Evolutionary conservation across 2,113 vertebrate species (phyloP), one percentile per base, ranked within the genome.

Genomic region (Cochlearius cochlearius): DNA sequence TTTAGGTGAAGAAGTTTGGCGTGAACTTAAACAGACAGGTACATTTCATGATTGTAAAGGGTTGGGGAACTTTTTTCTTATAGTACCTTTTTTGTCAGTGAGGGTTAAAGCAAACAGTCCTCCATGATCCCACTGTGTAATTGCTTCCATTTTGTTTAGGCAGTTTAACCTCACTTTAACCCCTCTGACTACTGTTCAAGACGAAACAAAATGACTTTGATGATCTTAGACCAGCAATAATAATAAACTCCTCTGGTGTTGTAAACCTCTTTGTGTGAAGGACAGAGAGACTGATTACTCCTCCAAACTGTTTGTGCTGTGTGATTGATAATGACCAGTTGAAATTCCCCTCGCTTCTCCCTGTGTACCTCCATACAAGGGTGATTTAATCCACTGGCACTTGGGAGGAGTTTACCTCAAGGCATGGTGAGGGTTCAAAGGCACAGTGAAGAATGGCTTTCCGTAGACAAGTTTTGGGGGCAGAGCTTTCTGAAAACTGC

Each of bases 101-200:
- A 94, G 73, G 81, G 91, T 83, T 97, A 97, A 95, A 97, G 74
- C 87, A 97, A 97, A 94, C 92, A 95, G 71, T 56, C 63, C 29
- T 76, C 73, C 89, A 36, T 5, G 47, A 97, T 96, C 97, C 96
- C 94, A 97, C 95, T 95, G 91, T 97, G 97, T 97, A 98, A 98
- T 98, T 98, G 92, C 96, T 98, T 98, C 97, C 98, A 98, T 98
- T 98, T 98, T 98, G 96, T 98, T 98, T 98, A 96, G 95, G 87
- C 96, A 97, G 96, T 96, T 98, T 98, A 98, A 98, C 98, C 98
- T 97, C 78, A 86, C 83, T 97, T 96, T 98, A 98, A 98, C 98
- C 98, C 95, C 90, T 92, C 84, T 95, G 94, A 98, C 98, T 98
- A 98, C 98, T 95, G 98, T 98, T 96, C 92, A 95, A 94, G 96